Percentiles rank a stretch among this genome's conserved stretches.
phyloP scores from a whole-genome alignment of 2,797 vertebrate genomes.

The Muscicapa comitata region DNA sequence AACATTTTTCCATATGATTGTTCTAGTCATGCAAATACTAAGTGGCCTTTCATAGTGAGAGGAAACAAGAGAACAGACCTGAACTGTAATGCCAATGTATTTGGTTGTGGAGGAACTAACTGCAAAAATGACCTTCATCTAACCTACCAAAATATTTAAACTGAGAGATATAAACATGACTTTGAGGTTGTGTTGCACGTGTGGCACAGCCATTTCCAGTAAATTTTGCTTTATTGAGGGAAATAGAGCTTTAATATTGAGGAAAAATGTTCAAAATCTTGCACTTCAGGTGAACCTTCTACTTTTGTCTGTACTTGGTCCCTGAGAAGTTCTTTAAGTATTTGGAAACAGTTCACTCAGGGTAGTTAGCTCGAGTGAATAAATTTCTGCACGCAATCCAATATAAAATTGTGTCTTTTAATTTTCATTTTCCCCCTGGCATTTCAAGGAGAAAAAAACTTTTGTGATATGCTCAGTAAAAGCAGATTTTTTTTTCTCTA shows the following conservation, averaged over 20 bases:
- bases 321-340: conserved; percentile 13
- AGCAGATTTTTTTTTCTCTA: not conserved
- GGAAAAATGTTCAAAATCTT: not conserved
- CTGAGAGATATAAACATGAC: not conserved
- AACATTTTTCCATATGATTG: not conserved
- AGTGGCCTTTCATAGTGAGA: not conserved
- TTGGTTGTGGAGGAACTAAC: not conserved
- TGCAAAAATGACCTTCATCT: not conserved
- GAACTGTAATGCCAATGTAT: not conserved
- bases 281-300: not conserved
- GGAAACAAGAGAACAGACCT: not conserved
- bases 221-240: not conserved
- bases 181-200: not conserved
- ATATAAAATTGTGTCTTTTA: not conserved
- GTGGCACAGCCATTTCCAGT: not conserved
- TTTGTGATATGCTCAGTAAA: not conserved
- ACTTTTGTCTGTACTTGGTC: not conserved
- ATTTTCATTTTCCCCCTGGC: not conserved
- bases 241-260: not conserved
- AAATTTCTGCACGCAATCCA: not conserved
- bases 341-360: conserved; percentile 32
- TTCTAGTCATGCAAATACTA: not conserved
- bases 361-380: not conserved
- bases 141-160: not conserved
- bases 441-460: not conserved